Percentiles rank a stretch among this genome's conserved stretches.
phyloP scores from a whole-genome alignment of 1,140 invertebrate species.

The Luehdorfia chinensis region DNA sequence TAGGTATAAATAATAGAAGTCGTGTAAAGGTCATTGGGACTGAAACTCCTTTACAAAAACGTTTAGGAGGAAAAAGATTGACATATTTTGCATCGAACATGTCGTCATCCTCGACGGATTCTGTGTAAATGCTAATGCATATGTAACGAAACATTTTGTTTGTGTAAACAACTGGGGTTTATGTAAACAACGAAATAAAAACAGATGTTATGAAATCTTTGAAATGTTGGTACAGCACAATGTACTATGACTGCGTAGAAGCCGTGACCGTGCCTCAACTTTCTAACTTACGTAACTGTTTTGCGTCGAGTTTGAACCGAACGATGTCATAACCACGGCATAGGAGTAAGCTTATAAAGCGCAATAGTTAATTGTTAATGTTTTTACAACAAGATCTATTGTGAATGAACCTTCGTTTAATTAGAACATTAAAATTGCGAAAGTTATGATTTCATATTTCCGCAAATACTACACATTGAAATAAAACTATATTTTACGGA shows the following conservation, averaged over 20 bases:
- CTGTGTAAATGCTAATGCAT: background rate
- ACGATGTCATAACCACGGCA: conserved; percentile 37
- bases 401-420: too few relatives aligned
- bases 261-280: conserved; percentile 28
- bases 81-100: conserved; percentile 4
- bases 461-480: too few relatives aligned
- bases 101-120: background rate
- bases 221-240: background rate
- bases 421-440: too few relatives aligned
- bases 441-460: too few relatives aligned
- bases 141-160: conserved; percentile 2
- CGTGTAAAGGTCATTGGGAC: background rate
- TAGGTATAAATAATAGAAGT: background rate
- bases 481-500: too few relatives aligned
- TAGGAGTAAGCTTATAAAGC: conserved; percentile 29
- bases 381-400: too few relatives aligned
- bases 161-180: background rate
- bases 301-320: conserved; percentile 41
- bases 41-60: conserved; percentile 11
- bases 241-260: conserved; percentile 6
- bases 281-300: conserved; percentile 49
- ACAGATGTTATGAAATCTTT: conserved; percentile 4
- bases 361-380: too few relatives aligned
- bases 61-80: background rate
- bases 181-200: background rate